Evolutionary conservation across 2,797 vertebrate genomes (phyloP), one percentile per base, ranked within the genome.

Genomic region (Eulemur albifrons): DNA sequence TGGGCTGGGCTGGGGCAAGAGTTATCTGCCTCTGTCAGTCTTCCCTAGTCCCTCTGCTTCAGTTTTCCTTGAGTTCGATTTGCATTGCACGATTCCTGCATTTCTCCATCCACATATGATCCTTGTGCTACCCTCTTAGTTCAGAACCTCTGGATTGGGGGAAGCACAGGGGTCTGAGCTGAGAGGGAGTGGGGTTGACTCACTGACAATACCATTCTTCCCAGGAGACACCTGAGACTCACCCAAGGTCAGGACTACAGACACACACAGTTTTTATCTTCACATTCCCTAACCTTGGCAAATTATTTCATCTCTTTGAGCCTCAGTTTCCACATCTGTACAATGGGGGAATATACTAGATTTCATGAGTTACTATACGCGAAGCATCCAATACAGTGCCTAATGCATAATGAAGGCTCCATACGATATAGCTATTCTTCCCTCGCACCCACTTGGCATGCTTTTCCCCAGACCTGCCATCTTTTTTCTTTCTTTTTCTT

Each of bases 321-420:
- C 27, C 67, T 94, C 48, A 35, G 54, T 95, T 93, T 88, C 13
- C 5, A 76, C 54, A 70, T 89, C 61, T 94, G 63, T 88, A 67
- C 72, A 93, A 52, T 59, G 81, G 35, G 4, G 11, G 12, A 2
- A 45, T 14, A 45, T 14, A 25, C 4, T 35, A 67, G 30, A 57
- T 90, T 82, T 90, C 67, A 43, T 17, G 35, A 84, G 32, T 93
- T 84, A 73, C 77, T 73, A 2, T 48, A 15, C n/a, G n/a, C 52
- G 57, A 69, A 82, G 43, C 73, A 23, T 79, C 32, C 73, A 54
- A 10, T 43, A 80, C 13, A 20, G 3, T 81, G 57, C 15, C n/a
- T 67, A 30, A 48, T 61, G 40, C 11, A 75, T 40, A 80, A 15
- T 43, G 65, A 90, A 76, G n/a, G 27, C 13, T 48, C 72, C 27